phyloP scores from a whole-genome alignment of 1,140 invertebrate species.

The Zaprionus capensis region DNA sequence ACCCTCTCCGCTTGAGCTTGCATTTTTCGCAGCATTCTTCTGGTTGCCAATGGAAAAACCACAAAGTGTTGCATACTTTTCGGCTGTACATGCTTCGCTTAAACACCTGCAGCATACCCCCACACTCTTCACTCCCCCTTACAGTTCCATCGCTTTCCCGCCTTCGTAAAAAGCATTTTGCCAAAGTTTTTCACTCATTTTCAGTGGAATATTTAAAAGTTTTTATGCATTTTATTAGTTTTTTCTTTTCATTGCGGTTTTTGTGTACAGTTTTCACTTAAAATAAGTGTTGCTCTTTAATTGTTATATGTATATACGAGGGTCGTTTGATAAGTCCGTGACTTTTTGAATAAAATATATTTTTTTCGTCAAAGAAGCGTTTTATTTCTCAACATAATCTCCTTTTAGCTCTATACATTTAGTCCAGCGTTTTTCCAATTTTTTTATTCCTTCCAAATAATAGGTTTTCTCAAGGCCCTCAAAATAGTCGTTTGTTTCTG shows the following conservation, averaged over 20 bases:
- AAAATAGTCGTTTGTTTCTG: too few relatives aligned
- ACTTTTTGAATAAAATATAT: too few relatives aligned
- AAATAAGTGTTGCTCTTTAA: slow-evolving; percentile 75
- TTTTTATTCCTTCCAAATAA: too few relatives aligned
- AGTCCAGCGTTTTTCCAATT: too few relatives aligned
- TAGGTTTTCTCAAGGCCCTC: too few relatives aligned
- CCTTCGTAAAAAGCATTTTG: slow-evolving; percentile 76
- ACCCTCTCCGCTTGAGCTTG: slow-evolving; percentile 25
- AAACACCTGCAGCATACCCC: background rate
- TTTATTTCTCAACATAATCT: too few relatives aligned
- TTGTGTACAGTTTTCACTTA: slow-evolving; percentile 66
- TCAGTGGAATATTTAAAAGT: slow-evolving; percentile 17
- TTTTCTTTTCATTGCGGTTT: background rate
- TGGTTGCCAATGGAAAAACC: slow-evolving; percentile 43
- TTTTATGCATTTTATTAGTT: slow-evolving; percentile 21
- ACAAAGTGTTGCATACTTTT: slow-evolving; percentile 42
- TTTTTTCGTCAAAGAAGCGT: too few relatives aligned
- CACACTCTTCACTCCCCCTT: background rate
- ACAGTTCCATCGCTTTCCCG: background rate
- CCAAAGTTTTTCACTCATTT: slow-evolving; percentile 37
- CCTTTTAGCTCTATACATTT: too few relatives aligned
- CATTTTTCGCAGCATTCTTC: slow-evolving; percentile 76
- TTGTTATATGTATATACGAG: slow-evolving; percentile 63
- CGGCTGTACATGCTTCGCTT: slow-evolving; percentile 24
- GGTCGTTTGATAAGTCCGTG: too few relatives aligned